A percentile compares a stretch with the other conserved stretches of the same genome.
Conservation (phyloP, 2,797 vertebrate genomes). For the Poeciliopsis paucimaculata region DNA sequence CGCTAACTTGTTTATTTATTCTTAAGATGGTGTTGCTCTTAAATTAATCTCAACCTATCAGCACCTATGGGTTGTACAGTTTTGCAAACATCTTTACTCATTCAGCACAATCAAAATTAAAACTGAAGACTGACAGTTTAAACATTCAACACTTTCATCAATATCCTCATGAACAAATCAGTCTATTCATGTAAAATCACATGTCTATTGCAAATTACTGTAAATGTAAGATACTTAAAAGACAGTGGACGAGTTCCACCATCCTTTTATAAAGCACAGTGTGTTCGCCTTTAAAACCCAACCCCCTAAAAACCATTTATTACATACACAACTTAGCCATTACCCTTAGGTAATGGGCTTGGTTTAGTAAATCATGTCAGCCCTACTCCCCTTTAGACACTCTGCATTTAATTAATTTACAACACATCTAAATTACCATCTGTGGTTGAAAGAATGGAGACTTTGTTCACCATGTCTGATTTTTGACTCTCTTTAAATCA, state of each 20-base stretch:
- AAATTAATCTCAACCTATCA: background rate
- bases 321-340: conserved; percentile 26
- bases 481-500: conserved; percentile 16
- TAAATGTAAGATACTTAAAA: background rate
- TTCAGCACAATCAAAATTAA: background rate
- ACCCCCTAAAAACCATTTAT: conserved; percentile 41
- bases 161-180: background rate
- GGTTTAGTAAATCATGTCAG: conserved; percentile 62
- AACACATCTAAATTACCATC: conserved; percentile 57
- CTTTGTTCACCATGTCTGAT: conserved; percentile 26
- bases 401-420: conserved; percentile 62
- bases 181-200: background rate
- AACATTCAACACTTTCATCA: conserved; percentile 13
- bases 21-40: background rate
- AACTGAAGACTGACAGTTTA: background rate
- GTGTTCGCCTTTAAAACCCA: conserved; percentile 16
- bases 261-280: conserved; percentile 11
- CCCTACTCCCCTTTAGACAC: conserved; percentile 44
- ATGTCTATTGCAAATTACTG: background rate
- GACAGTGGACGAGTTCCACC: background rate
- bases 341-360: conserved; percentile 46
- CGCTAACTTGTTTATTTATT: background rate
- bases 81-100: background rate
- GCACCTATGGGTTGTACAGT: background rate
- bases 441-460: conserved; percentile 39